Base-by-base conservation (phyloP, 2,888 invertebrate genomes). In the Actias luna region DNA sequence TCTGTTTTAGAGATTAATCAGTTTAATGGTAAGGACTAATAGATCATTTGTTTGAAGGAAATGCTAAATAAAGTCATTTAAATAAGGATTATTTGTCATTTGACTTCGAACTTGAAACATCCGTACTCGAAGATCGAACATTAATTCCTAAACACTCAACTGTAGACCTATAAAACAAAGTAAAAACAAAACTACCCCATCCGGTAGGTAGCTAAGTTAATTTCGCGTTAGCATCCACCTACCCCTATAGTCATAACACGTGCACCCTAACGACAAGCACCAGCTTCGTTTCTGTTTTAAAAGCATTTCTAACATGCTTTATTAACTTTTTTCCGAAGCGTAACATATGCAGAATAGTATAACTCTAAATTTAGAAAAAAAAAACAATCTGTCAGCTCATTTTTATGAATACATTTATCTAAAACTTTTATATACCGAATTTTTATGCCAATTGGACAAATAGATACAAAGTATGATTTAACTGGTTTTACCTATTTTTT, bases 221-320 rank as follows among this genome's bases (percentile, higher is more conserved):
- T 63, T 59, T 63, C 46, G 31, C 55, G 39, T 14, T 50, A 50
- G 16, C 46, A 50, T 50, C 46, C 46, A 22, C 29, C 58, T 39
- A 39, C 57, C 22, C 29, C 31, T n/a, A 12, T 57, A 29, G 58
- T 35, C 59, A 50, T 18, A 31, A 16, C 59, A 63, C 63, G 63
- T 63, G 63, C 63, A 55, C 59, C 59, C 59, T 29, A 36, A 57
- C 25, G 35, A 55, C n/a, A 29, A n/a, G 29, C 29, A 29, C 29
- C 39, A 59, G 59, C 39, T 33, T 36, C 25, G 63, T 36, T 63
- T 59, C 59, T 59, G 59, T 42, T 62, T 73, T 78, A 78, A 79
- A 80, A 79, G 79, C 79, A 76, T 77, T 74, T 65, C 64, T 71
- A 76, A 74, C 70, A 68, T 71, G 77, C 70, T 75, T 78, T 78